These are phyloP conservation scores for Holcopasites calliopsidis DNA, from an alignment of 1,140 invertebrate species.

Conservation along the genomic window DNA sequence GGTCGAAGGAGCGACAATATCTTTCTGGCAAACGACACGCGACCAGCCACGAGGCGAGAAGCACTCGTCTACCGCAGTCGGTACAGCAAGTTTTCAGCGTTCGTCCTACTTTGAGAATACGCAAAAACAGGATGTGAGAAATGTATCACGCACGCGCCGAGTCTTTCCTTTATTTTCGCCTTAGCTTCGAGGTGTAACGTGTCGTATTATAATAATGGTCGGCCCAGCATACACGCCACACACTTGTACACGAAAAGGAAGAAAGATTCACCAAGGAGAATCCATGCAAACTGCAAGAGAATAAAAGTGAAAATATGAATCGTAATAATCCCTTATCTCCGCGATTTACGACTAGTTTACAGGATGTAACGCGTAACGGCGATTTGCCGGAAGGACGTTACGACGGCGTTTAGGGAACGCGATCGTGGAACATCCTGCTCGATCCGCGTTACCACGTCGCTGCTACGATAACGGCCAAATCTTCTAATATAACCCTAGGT, in stretches of 20 bases:
- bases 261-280: not conserved
- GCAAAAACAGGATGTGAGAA: constrained; percentile 24
- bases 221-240: constrained; percentile 20
- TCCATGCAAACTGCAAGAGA: constrained; percentile 13
- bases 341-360: constrained; percentile 61
- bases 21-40: constrained; percentile 10
- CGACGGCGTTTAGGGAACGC: constrained; percentile 11
- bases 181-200: constrained; percentile 48
- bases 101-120: not conserved
- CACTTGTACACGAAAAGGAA: not conserved
- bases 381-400: not conserved
- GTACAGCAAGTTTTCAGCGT: constrained; percentile 10
- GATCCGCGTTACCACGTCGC: constrained; percentile 36
- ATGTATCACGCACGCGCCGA: constrained; percentile 43
- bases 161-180: constrained; percentile 42
- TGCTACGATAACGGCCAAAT: constrained; percentile 34
- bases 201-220: constrained; percentile 34
- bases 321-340: constrained; percentile 56
- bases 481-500: constrained; percentile 42
- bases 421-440: not conserved
- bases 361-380: constrained; percentile 39
- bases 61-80: not conserved
- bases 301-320: constrained; percentile 49
- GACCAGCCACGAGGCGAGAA: not conserved
- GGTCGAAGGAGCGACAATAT: constrained; percentile 25